phyloP scores from a whole-genome alignment of 2,113 vertebrate genomes.

The Emydura subglobosa region DNA sequence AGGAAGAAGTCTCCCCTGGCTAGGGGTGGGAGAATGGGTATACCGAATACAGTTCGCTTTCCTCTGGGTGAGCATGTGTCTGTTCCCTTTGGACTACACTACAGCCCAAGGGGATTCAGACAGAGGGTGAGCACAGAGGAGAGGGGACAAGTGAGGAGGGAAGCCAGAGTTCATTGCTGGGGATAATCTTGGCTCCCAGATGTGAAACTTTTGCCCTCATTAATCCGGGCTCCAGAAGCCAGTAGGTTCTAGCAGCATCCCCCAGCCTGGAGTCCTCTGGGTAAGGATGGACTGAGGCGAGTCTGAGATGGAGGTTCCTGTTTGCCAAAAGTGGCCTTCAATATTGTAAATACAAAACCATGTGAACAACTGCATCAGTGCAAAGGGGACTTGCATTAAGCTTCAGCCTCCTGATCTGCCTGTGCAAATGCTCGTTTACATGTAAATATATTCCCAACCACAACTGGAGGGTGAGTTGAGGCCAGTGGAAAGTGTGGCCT shows the following conservation, averaged over 20 bases:
- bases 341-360: neutral
- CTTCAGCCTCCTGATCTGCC: neutral
- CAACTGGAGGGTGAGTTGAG: neutral
- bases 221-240: neutral
- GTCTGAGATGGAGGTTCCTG: neutral
- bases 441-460: neutral
- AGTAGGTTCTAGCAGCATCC: neutral
- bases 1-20: fast-evolving
- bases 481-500: neutral
- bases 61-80: neutral
- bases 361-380: neutral
- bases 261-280: neutral
- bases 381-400: neutral
- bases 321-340: neutral
- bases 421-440: neutral
- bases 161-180: neutral
- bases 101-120: too few species aligned
- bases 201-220: neutral
- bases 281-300: neutral
- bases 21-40: neutral
- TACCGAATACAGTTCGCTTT: neutral
- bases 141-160: fast-evolving
- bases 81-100: fast-evolving
- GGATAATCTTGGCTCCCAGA: neutral
- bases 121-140: neutral